Percentiles rank a stretch among this genome's conserved stretches.
These are phyloP conservation scores for Stigmatopora nigra DNA, from an alignment of 2,113 vertebrate genomes.

Conservation along the genomic window DNA sequence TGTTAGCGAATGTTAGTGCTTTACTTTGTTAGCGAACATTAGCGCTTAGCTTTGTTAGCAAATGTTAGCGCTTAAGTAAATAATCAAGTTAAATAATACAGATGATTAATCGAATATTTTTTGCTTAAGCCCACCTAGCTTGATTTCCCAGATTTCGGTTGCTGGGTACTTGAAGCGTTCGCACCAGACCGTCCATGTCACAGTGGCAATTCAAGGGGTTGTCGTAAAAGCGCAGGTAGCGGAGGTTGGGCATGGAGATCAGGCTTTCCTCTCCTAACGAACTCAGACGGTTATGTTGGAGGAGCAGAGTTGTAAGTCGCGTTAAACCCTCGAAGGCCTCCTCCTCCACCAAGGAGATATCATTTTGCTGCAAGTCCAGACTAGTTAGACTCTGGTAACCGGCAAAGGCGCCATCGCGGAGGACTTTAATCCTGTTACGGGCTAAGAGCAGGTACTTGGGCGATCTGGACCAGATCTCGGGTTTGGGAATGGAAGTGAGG, in stretches of 20 bases:
- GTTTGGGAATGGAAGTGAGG: slow-evolving; percentile 66
- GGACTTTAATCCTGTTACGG: slow-evolving; percentile 76
- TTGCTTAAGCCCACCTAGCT: slow-evolving; percentile 65
- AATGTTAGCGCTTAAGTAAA: too few species aligned
- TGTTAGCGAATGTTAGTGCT: too few species aligned
- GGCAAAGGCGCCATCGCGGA: slow-evolving; percentile 44
- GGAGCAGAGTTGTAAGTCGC: slow-evolving; percentile 81
- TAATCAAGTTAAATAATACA: too few species aligned
- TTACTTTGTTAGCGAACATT: too few species aligned
- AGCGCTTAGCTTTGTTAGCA: too few species aligned
- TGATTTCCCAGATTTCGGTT: slow-evolving; percentile 87
- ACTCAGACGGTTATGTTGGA: slow-evolving; percentile 87
- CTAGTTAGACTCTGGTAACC: slow-evolving; percentile 70
- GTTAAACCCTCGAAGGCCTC: slow-evolving; percentile 82
- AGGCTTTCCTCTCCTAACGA: slow-evolving; percentile 80
- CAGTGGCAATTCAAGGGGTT: slow-evolving; percentile 92
- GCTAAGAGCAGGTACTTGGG: slow-evolving; percentile 85
- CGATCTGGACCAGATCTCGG: slow-evolving; percentile 74
- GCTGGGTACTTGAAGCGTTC: slow-evolving; percentile 85
- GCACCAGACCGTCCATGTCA: slow-evolving; percentile 79
- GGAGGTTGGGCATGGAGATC: slow-evolving; percentile 77
- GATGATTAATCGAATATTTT: not conserved
- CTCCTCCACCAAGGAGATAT: slow-evolving; percentile 79
- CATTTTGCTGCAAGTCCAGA: slow-evolving; percentile 92
- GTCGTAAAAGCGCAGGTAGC: slow-evolving; percentile 83